Evolutionary conservation across 2,113 vertebrate species (phyloP).

Genomic region (Chionomys nivalis): DNA sequence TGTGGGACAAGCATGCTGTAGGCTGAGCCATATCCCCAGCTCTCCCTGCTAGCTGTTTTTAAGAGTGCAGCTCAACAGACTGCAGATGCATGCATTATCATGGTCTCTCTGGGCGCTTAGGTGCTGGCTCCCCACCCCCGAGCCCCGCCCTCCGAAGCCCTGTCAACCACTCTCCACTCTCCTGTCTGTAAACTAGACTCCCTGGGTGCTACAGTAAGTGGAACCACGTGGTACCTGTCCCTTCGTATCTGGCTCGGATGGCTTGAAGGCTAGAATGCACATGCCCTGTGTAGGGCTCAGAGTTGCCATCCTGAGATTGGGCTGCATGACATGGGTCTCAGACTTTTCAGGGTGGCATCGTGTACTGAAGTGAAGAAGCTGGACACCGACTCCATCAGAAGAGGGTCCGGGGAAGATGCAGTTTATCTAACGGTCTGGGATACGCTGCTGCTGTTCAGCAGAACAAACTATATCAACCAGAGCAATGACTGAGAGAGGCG

Average conservation of each 20-base stretch:
- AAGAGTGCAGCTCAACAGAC: neutral
- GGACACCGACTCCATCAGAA: neutral
- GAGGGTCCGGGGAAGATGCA: neutral
- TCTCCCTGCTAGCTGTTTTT: neutral
- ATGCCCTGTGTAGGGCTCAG: neutral
- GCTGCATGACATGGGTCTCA: neutral
- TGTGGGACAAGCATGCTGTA: neutral
- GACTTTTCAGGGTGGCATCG: neutral
- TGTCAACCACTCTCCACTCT: too few species aligned
- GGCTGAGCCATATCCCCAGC: too few species aligned
- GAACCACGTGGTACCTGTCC: too few species aligned
- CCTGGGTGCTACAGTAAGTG: neutral
- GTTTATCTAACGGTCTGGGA: neutral
- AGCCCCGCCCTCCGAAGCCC: neutral
- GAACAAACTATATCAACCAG: neutral
- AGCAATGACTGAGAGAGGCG: neutral
- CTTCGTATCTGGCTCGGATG: neutral
- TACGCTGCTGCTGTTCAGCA: neutral
- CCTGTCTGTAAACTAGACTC: neutral
- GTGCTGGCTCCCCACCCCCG: neutral
- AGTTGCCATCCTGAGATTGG: neutral
- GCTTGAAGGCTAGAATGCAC: neutral
- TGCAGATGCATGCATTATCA: neutral
- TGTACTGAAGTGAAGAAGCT: neutral
- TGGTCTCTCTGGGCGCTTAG: rapidly evolving